phyloP scores from a whole-genome alignment of 2,797 vertebrate genomes.

The Pseudochirops cupreus region DNA sequence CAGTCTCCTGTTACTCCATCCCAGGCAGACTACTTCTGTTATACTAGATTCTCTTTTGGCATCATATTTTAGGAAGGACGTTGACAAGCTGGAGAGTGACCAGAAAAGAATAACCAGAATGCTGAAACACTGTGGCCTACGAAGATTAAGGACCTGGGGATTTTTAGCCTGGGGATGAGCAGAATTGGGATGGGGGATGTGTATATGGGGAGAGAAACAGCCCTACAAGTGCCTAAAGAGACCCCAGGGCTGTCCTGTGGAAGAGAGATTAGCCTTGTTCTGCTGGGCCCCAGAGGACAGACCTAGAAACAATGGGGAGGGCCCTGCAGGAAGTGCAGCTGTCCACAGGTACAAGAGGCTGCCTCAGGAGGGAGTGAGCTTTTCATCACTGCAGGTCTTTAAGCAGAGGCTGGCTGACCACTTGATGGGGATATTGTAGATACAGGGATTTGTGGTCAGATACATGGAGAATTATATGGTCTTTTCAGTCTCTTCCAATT shows the following conservation, averaged over 20 bases:
- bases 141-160: neutral
- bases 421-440: neutral
- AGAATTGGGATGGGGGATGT: neutral
- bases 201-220: neutral
- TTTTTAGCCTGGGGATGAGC: neutral
- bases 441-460: neutral
- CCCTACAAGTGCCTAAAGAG: neutral
- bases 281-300: neutral
- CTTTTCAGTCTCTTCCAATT: neutral
- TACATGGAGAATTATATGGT: neutral
- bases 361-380: neutral
- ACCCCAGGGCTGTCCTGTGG: neutral
- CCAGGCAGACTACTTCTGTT: neutral
- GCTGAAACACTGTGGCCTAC: neutral
- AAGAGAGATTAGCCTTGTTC: neutral
- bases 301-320: neutral
- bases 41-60: neutral
- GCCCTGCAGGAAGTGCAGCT: neutral
- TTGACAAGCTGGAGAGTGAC: neutral
- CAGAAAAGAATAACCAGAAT: neutral
- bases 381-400: neutral
- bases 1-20: neutral
- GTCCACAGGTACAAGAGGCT: neutral
- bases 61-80: neutral
- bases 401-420: neutral